phyloP scores from a whole-genome alignment of 2,888 invertebrate species.

The Drosophila cracens region DNA sequence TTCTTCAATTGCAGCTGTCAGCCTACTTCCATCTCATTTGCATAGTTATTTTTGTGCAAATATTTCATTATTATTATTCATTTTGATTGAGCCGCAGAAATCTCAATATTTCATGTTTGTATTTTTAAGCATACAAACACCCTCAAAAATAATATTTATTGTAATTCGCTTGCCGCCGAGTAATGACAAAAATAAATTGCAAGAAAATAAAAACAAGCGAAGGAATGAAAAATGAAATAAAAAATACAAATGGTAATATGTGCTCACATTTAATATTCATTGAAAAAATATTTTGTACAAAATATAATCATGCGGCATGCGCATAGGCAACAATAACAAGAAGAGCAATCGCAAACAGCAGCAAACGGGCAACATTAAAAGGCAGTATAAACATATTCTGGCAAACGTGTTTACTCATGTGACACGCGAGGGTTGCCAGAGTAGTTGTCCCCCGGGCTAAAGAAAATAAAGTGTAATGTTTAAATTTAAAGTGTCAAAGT shows the following conservation, averaged over 20 bases:
- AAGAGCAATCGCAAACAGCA: slow-evolving; percentile 17
- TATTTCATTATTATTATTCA: slow-evolving; percentile 18
- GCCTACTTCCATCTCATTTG: neutral
- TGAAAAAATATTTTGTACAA: slow-evolving; percentile 62
- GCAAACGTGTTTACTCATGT: neutral
- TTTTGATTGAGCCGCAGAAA: slow-evolving; percentile 33
- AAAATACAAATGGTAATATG: slow-evolving; percentile 34
- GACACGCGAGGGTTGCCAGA: slow-evolving; percentile 13
- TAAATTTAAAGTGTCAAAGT: neutral
- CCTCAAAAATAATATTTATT: slow-evolving; percentile 69
- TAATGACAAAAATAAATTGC: slow-evolving; percentile 40
- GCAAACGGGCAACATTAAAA: slow-evolving; percentile 45
- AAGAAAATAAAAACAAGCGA: slow-evolving; percentile 17
- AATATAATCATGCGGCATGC: slow-evolving; percentile 58
- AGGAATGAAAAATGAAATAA: neutral
- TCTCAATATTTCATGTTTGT: slow-evolving; percentile 15
- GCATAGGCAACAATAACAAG: slow-evolving; percentile 39
- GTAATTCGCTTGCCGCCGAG: slow-evolving; percentile 52
- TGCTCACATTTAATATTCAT: slow-evolving; percentile 71
- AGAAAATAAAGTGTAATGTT: too few species aligned
- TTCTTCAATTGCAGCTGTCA: neutral
- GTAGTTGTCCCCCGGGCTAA: neutral
- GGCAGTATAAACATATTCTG: slow-evolving; percentile 19
- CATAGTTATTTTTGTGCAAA: slow-evolving; percentile 3
- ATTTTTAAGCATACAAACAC: slow-evolving; percentile 1